Percentiles rank a stretch among this genome's conserved stretches.
phyloP scores from a whole-genome alignment of 1,140 invertebrate genomes.

The Antheraea pernyi region DNA sequence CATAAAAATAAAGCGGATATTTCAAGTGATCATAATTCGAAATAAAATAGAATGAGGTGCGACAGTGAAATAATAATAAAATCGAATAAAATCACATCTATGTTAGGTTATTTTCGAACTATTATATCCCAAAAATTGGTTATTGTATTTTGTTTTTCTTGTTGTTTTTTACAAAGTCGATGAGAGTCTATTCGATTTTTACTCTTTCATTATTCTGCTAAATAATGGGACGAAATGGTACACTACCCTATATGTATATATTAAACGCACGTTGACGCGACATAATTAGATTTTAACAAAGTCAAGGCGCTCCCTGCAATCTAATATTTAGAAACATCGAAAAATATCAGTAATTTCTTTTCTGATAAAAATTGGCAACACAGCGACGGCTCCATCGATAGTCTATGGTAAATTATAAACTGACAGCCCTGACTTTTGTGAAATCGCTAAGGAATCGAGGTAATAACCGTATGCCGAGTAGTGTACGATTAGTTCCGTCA shows the following conservation, averaged over 20 bases:
- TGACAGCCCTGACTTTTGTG: background rate
- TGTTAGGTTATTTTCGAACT: background rate
- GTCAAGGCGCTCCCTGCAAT: background rate
- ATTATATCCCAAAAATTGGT: no score
- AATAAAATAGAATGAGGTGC: background rate
- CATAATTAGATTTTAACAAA: slow-evolving; percentile 1
- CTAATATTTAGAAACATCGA: no score
- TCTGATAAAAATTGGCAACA: no score
- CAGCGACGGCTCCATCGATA: no score
- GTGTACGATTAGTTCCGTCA: slow-evolving; percentile 21
- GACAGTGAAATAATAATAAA: background rate
- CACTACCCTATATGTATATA: slow-evolving; percentile 17
- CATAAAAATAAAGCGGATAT: background rate
- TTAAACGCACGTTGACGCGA: no score
- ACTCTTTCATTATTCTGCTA: slow-evolving; percentile 37
- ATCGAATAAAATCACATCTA: background rate
- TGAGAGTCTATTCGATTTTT: slow-evolving; percentile 33
- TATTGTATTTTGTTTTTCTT: background rate
- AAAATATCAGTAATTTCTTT: no score
- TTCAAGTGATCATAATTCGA: background rate
- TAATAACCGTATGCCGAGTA: background rate
- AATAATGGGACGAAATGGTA: slow-evolving; percentile 31
- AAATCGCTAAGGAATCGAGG: no score
- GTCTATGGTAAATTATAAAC: no score
- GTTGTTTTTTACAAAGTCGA: slow-evolving; percentile 19